Base-by-base conservation (phyloP, 2,888 invertebrate genomes). In the Clostera curtula region DNA sequence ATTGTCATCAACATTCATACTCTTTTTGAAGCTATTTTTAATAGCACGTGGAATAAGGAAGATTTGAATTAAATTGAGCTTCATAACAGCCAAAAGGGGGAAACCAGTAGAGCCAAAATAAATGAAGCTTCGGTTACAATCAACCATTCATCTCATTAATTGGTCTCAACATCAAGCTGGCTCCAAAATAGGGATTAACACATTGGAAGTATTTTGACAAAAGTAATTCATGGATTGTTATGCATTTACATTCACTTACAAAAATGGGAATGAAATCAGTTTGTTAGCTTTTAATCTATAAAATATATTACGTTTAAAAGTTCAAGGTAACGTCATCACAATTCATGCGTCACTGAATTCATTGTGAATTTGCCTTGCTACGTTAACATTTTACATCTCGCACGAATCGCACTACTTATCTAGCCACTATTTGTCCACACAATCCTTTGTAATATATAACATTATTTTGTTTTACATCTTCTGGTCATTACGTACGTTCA, bases 351-450 rank as follows among this genome's bases (percentile, higher is more conserved):
- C n/a, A n/a, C n/a, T n/a, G n/a, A 11, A 14, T 26, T 18, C 30
- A 34, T 37, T 40, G 48, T 42, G 29, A 40, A 30, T 39, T 51
- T 49, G 49, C 43, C 25, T 32, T 36, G 42, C 39, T 38, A 36
- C 27, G 35, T 36, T 33, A 31, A 30, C 31, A 29, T 28, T 31
- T 45, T 43, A 54, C 35, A 47, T 43, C 31, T 49, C 47, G n/a
- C 44, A 49, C 34, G 38, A 44, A 36, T 42, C 41, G 32, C 45
- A 49, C 59, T 56, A 58, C 52, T 41, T 20, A 34, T 43, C 59
- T 59, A 58, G 50, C 56, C 47, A 37, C 53, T 58, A 56, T 46
- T 49, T 45, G 53, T 55, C 40, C 50, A 42, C 52, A 40, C 52
- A 50, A 50, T 43, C 44, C 43, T 42, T 31, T 29, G 11, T 39